These are phyloP conservation scores for Ictalurus furcatus DNA, from an alignment of 2,113 vertebrate genomes.

Conservation along the genomic window DNA sequence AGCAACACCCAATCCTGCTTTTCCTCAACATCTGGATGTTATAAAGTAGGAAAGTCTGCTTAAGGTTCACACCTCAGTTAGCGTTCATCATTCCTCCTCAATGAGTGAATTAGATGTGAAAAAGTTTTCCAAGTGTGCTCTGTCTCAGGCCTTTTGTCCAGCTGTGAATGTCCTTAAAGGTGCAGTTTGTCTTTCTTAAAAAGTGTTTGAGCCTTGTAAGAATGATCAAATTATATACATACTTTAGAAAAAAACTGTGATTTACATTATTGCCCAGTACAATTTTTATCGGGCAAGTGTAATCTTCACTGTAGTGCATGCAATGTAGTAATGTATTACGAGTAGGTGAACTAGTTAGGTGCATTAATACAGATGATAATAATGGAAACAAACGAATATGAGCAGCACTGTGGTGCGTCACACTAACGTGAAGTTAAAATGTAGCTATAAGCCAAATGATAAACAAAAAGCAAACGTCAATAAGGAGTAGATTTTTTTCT, in stretches of 20 bases:
- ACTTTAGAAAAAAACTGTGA: not conserved
- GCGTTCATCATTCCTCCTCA: not conserved
- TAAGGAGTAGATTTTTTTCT: not conserved
- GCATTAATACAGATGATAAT: not conserved
- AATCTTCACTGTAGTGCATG: not conserved
- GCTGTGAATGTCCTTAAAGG: not conserved
- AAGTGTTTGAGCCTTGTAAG: not conserved
- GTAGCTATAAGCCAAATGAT: not conserved
- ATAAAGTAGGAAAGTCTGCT: constrained; percentile 15
- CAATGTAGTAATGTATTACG: not conserved
- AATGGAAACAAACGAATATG: not conserved
- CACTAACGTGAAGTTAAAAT: not conserved
- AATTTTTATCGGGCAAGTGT: not conserved
- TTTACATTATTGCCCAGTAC: not conserved
- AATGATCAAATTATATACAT: not conserved
- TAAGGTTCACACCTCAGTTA: constrained; percentile 5
- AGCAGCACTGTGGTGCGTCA: not conserved
- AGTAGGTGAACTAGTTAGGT: not conserved
- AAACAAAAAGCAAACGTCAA: not conserved
- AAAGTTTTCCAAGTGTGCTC: not conserved
- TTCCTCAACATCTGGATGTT: constrained; percentile 22
- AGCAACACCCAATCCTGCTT: not conserved
- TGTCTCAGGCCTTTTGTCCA: not conserved
- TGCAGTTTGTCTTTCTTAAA: not conserved
- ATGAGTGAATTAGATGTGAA: not conserved